Base-by-base conservation (phyloP, 2,888 invertebrate genomes). In the Scrobipalpa costella region DNA sequence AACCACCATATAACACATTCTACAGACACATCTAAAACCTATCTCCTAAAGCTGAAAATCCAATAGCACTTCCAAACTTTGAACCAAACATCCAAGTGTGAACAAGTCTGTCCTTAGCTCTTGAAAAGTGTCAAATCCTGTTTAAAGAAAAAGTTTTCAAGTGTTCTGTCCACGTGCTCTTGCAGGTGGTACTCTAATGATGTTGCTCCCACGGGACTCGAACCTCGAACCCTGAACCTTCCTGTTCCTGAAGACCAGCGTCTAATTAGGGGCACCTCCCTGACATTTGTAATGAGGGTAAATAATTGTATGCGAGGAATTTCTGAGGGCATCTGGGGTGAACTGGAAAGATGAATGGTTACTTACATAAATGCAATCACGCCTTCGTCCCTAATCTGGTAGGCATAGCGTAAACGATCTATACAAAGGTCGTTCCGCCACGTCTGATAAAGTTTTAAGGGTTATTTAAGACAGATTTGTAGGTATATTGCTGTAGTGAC, bases 131-230 rank as follows among this genome's bases (percentile, higher is more conserved):
- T 60, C 60, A 47, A 60, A 33, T 60, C 60, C 60, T 60, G 60
- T 60, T 9, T 1, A 7, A 34, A 33, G 15, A 47, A 47, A 60
- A 60, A 55, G 55, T 52, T 55, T 55, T n/a, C 15, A 15, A 55
- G 52, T 55, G 55, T 34, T 34, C 5, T 49, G 60, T 60, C 60
- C 60, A 60, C 60, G 60, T 60, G 60, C 60, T 21, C 27, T 5
- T 15, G 60, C 60, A 60, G 60, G 49, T 60, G 60, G 49, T 34
- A 34, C 52, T 55, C 69, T 75, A 77, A 77, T 71, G 77, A 75
- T 69, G n/a, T 34, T n/a, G 33, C 34, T 60, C 60, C 60, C 60
- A 60, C 60, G 60, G 60, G 60, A 49, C 55, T 49, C 60, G 59
- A 60, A 49, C 60, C 55, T 49, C 60, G 59, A 60, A 49, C 60